Conservation (phyloP, 1,140 invertebrate species). For the Cherax destructor region DNA sequence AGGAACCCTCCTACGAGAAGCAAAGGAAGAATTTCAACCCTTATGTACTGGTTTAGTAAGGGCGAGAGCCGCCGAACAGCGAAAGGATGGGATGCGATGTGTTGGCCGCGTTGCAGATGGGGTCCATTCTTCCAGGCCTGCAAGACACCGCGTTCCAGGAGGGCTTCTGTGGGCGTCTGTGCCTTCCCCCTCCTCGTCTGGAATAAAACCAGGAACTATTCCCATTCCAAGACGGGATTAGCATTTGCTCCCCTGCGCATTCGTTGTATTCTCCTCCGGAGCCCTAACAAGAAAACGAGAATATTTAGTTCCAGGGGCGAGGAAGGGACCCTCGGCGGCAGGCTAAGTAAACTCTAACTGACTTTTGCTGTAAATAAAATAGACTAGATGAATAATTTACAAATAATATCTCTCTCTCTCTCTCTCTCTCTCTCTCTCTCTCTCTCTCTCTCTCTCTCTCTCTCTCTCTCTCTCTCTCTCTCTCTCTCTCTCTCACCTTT, state of each 20-base stretch:
- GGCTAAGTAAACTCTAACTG: not conserved
- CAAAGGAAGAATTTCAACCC: not conserved
- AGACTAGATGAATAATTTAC: slow-evolving; percentile 41
- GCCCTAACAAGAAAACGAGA: not conserved
- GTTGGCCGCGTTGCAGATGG: slow-evolving; percentile 13
- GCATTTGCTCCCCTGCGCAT: not conserved
- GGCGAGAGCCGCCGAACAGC: not conserved
- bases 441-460: not conserved
- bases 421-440: not conserved
- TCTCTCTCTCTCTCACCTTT: not conserved
- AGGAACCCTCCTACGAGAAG: not conserved
- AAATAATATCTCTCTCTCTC: not conserved
- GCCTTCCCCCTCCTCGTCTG: not conserved
- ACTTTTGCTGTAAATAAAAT: slow-evolving; percentile 45
- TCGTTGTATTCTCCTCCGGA: not conserved
- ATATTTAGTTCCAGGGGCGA: not conserved
- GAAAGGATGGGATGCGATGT: slow-evolving; percentile 1
- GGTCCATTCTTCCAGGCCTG: slow-evolving; percentile 34
- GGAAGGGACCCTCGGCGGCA: no score
- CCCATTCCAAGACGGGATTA: not conserved
- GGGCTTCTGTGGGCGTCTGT: slow-evolving; percentile 35
- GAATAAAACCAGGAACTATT: not conserved
- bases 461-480: slow-evolving; percentile 13
- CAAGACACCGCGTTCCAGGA: slow-evolving; percentile 32
- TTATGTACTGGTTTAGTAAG: not conserved